phyloP scores from a whole-genome alignment of 2,888 invertebrate species.

The Spilosoma lubricipeda region DNA sequence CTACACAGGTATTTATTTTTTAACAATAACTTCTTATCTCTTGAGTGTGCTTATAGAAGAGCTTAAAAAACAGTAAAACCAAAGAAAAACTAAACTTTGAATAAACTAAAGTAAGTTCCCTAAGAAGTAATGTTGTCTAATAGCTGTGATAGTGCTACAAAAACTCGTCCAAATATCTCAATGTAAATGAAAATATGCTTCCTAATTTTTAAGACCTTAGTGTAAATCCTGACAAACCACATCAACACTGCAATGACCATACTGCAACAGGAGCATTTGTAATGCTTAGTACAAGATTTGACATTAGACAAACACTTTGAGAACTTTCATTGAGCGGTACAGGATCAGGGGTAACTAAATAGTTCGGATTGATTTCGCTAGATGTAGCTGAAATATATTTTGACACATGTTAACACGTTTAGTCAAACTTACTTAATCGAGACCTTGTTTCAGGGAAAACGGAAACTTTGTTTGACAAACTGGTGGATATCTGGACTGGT shows the following conservation, averaged over 20 bases:
- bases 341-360: not conserved
- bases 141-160: not conserved
- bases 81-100: not conserved
- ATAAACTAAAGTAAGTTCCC: not conserved
- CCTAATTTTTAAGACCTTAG: not conserved
- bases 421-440: not conserved
- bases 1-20: not conserved
- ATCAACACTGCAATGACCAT: too few species aligned
- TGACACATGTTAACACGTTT: not conserved
- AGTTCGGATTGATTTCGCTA: not conserved
- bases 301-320: not conserved
- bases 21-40: not conserved
- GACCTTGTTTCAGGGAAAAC: constrained; percentile 6
- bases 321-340: not conserved
- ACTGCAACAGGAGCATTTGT: too few species aligned
- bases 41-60: not conserved
- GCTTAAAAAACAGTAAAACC: too few species aligned
- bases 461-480: constrained; percentile 7
- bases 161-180: too few species aligned
- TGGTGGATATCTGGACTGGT: constrained; percentile 19
- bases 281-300: too few species aligned
- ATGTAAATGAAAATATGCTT: not conserved
- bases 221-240: not conserved
- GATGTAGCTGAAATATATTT: not conserved
- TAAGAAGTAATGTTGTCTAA: too few species aligned